Evolutionary conservation across 2,113 vertebrate species (phyloP).

Genomic region (Apaloderma vittatum): DNA sequence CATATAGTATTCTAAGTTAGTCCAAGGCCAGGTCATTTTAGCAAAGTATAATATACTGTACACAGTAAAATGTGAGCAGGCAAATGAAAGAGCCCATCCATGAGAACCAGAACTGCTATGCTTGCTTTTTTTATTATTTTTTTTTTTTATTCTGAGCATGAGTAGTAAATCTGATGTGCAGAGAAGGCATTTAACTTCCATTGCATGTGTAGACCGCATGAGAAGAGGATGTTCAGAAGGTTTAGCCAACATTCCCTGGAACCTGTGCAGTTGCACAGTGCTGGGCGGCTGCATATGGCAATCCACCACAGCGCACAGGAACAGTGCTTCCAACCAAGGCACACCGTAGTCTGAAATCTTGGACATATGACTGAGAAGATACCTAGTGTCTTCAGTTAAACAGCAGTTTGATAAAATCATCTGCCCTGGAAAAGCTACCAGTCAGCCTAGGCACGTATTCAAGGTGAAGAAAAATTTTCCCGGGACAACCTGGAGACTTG

Average conservation of each 20-base stretch:
- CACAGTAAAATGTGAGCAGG: not conserved
- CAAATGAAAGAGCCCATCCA: not conserved
- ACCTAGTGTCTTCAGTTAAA: not conserved
- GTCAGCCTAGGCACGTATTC: not conserved
- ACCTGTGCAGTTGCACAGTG: not conserved
- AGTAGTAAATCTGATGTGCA: not conserved
- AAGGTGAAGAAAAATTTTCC: not conserved
- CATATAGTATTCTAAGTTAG: not conserved
- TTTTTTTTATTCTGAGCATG: not conserved
- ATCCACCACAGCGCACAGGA: rapidly evolving
- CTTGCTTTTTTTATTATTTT: no score
- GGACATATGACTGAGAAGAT: not conserved
- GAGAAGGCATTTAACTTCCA: rapidly evolving
- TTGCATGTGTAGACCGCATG: not conserved
- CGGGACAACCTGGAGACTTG: not conserved
- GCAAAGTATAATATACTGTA: not conserved
- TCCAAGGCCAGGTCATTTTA: not conserved
- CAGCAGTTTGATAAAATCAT: not conserved
- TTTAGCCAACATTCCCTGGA: not conserved
- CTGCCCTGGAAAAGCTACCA: not conserved
- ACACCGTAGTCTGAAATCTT: not conserved
- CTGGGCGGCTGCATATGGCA: not conserved
- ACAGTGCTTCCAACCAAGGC: not conserved
- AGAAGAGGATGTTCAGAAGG: not conserved
- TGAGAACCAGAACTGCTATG: not conserved